These are phyloP conservation scores for Eupithecia insigniata DNA, from an alignment of 2,888 invertebrate genomes.

Conservation along the genomic window DNA sequence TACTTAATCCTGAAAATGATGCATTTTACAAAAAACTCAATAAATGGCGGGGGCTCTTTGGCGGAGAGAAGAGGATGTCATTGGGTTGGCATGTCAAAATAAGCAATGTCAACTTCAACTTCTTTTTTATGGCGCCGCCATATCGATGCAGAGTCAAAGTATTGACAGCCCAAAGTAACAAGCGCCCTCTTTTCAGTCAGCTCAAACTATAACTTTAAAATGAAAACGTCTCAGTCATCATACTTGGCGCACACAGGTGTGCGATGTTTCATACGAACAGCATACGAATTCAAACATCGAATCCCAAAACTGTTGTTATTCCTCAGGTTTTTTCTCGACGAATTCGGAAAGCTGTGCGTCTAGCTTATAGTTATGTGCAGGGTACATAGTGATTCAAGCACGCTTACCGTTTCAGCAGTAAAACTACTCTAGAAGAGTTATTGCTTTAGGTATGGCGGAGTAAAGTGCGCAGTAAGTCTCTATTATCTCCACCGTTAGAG, in stretches of 20 bases:
- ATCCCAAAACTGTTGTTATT: conserved; percentile 4
- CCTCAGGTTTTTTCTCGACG: not conserved
- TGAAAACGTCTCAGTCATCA: no score
- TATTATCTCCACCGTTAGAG: conserved; percentile 82
- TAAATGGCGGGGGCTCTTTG: not conserved
- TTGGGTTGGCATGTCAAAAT: not conserved
- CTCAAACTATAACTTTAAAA: not conserved
- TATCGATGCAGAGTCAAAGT: no score
- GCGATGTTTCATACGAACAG: not conserved
- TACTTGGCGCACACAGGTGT: no score
- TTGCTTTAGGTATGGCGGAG: conserved; percentile 76
- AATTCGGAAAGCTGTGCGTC: not conserved
- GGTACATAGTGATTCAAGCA: conserved; percentile 21
- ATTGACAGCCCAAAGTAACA: no score
- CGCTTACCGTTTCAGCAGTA: conserved; percentile 55
- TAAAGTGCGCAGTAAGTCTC: conserved; percentile 83
- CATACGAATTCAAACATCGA: not conserved
- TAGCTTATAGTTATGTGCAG: conserved; percentile 8
- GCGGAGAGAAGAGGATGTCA: not conserved
- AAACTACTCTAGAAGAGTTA: conserved; percentile 75
- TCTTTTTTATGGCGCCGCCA: no score
- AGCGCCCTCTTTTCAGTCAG: not conserved
- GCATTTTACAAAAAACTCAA: not conserved
- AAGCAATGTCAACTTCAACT: no score
- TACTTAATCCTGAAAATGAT: no score